Evolutionary conservation across 1,140 invertebrate species (phyloP).

Genomic region (Pachyrhynchus sulphureomaculatus): DNA sequence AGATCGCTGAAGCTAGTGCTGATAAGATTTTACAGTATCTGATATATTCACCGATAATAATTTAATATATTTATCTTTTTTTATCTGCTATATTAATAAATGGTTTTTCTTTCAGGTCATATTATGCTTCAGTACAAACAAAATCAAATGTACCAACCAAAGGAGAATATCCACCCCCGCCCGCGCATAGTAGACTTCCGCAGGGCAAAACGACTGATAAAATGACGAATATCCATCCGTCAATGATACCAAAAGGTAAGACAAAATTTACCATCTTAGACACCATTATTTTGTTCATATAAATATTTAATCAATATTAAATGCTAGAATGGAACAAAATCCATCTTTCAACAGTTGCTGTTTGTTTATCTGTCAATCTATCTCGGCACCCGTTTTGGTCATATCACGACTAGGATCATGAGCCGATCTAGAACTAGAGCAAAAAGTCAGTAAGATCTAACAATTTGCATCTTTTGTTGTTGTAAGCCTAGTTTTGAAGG

Average conservation of each 20-base stretch:
- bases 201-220: slow-evolving; percentile 58
- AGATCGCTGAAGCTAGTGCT: slow-evolving; percentile 16
- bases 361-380: no score
- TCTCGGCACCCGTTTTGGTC: no score
- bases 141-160: slow-evolving; percentile 54
- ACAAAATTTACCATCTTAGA: no score
- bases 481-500: no score
- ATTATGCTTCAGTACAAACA: slow-evolving; percentile 41
- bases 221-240: slow-evolving; percentile 54
- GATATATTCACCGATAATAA: neutral
- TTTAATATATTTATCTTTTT: neutral
- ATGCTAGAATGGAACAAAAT: no score
- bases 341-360: no score
- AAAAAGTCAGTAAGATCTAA: no score
- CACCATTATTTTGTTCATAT: no score
- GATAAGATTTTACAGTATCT: slow-evolving; percentile 7
- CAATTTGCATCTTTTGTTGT: no score
- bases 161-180: slow-evolving; percentile 61
- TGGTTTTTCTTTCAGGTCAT: slow-evolving; percentile 17
- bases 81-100: neutral
- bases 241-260: slow-evolving; percentile 47
- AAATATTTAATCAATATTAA: no score
- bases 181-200: slow-evolving; percentile 58
- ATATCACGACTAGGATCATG: no score
- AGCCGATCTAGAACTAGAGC: no score